Base-by-base conservation (phyloP, 2,888 invertebrate species). In the Halictus quadricinctus region DNA sequence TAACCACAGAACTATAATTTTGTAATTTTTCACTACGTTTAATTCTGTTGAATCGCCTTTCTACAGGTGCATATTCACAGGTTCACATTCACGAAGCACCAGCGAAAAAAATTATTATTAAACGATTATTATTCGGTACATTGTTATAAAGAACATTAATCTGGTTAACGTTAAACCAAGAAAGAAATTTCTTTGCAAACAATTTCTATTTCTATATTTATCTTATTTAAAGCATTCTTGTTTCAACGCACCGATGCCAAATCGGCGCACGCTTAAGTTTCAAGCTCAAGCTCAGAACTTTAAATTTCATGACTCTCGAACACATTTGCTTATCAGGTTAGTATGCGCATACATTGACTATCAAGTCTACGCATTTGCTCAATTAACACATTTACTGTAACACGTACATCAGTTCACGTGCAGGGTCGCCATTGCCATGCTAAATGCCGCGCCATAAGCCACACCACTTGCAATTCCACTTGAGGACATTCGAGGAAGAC, bases 301-400 rank as follows among this genome's bases (percentile, higher is more conserved):
- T 64, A 64, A 64, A 64, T 64, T 64, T 29, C 64, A 29, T 64
- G 64, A 29, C 64, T 64, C 29, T 15, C 64, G 64, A 64, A 64
- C 29, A 29, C 64, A 29, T 64, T 64, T 29, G 64, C 64, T 64
- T 64, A 64, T 64, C 64, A 29, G 29, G n/a, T 29, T 64, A 64
- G 25, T 29, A 64, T 64, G 64, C 64, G 29, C 64, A 64, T 64
- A 64, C 64, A 64, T 64, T 64, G 64, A 29, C 64, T 64, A 64
- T 64, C 64, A 64, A 64, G 60, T 46, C 41, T 29, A 64, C 64
- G 64, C 64, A 29, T 64, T 64, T 15, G 7, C 15, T 29, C 64
- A 64, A 64, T 64, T 64, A 64, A 64, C 64, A 64, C 64, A 64
- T 29, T 64, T 29, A 64, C 29, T 29, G 25, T 15, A 29, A 64